A percentile compares a stretch with the other conserved stretches of the same genome.
These are phyloP conservation scores for Elanoides forficatus DNA, from an alignment of 2,113 vertebrate genomes.

Conservation along the genomic window DNA sequence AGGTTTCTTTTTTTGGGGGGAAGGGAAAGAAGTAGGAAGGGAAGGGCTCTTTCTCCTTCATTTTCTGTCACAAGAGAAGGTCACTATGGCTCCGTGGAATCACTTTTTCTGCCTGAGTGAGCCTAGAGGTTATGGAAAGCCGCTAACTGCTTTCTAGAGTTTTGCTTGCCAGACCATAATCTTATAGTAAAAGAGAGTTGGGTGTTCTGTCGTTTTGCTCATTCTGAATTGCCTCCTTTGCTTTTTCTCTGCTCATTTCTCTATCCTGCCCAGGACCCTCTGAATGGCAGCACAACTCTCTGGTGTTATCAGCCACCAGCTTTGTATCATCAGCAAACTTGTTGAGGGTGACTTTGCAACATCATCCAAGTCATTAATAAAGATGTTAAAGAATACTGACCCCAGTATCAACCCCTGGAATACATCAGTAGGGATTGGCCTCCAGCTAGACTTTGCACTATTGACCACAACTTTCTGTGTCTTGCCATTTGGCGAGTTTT, in stretches of 20 bases:
- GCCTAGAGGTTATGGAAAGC: not conserved
- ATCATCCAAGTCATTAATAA: not conserved
- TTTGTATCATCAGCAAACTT: not conserved
- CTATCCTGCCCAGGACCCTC: not conserved
- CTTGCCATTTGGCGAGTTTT: not conserved
- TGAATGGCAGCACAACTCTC: not conserved
- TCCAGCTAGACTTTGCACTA: not conserved
- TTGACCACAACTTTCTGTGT: not conserved
- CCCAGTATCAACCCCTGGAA: not conserved
- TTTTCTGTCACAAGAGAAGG: not conserved
- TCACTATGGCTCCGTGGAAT: not conserved
- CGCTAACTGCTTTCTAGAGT: not conserved
- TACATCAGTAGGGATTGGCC: not conserved
- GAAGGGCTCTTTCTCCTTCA: not conserved
- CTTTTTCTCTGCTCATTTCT: not conserved
- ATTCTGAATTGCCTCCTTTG: not conserved
- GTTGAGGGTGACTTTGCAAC: not conserved
- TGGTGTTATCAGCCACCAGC: not conserved
- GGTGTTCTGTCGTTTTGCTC: not conserved
- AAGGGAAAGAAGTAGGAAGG: not conserved
- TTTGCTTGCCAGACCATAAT: not conserved
- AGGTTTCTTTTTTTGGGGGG: not conserved
- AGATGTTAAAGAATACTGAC: not conserved
- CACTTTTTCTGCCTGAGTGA: not conserved
- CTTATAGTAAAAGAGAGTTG: not conserved